phyloP scores from a whole-genome alignment of 2,888 invertebrate genomes.

The Parnassius apollo region DNA sequence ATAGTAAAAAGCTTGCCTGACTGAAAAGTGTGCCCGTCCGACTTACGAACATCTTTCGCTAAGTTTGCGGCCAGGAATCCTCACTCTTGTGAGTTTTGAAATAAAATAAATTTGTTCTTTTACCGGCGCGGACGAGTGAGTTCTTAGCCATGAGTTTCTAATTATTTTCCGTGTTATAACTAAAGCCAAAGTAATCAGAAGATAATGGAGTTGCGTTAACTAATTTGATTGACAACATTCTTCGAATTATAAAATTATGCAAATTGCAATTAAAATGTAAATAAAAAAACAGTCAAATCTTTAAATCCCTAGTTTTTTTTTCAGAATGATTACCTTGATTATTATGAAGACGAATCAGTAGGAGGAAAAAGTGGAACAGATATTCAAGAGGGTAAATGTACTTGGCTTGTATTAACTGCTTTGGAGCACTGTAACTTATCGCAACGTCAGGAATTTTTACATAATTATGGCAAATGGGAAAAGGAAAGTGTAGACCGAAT shows the following conservation, averaged over 20 bases:
- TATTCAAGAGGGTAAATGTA: constrained; percentile 91
- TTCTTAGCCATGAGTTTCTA: no score
- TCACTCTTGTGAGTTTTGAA: no score
- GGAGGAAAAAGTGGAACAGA: constrained; percentile 50
- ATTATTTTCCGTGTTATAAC: no score
- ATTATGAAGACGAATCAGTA: constrained; percentile 14
- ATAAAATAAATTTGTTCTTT: no score
- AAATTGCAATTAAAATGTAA: not conserved
- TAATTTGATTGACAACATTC: not conserved
- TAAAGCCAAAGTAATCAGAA: no score
- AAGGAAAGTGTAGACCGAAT: constrained; percentile 71
- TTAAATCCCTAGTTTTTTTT: not conserved
- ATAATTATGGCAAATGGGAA: constrained; percentile 84
- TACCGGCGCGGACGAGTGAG: no score
- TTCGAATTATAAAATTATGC: not conserved
- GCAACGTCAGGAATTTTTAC: constrained; percentile 84
- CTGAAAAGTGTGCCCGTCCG: no score
- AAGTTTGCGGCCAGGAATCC: no score
- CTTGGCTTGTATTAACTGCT: constrained; percentile 93
- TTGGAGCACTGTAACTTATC: constrained; percentile 84
- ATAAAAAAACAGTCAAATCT: not conserved
- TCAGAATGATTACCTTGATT: constrained; percentile 22
- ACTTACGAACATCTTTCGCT: no score
- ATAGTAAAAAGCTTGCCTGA: no score
- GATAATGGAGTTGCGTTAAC: not conserved